These are phyloP conservation scores for Lasioglossum malachurum DNA, from an alignment of 2,888 invertebrate genomes.

Conservation along the genomic window DNA sequence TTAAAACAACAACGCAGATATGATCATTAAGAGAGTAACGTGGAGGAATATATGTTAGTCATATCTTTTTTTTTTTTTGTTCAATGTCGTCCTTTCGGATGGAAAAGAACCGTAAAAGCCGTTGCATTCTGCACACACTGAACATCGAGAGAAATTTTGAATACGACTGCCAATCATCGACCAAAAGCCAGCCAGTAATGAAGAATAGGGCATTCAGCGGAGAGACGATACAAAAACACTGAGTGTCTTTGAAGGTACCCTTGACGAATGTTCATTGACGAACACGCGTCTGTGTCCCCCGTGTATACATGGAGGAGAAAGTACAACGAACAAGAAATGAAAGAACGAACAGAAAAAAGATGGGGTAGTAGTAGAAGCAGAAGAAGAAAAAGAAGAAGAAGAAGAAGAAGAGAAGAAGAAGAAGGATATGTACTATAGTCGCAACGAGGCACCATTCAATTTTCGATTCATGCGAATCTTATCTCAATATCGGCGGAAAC, in stretches of 20 bases:
- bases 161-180: conserved; percentile 73
- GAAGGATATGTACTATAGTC: background rate
- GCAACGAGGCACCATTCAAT: conserved; percentile 64
- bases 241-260: conserved; percentile 63
- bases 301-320: conserved; percentile 8
- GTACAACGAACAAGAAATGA: background rate
- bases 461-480: conserved; percentile 5
- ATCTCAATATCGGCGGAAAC: conserved; percentile 11
- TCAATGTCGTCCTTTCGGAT: background rate
- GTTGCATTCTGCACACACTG: conserved; percentile 75
- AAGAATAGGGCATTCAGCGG: conserved; percentile 69
- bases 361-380: background rate
- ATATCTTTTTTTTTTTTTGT: background rate
- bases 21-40: conserved; percentile 46
- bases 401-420: background rate
- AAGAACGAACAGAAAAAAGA: background rate
- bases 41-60: conserved; percentile 12
- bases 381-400: background rate
- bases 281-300: conserved; percentile 44
- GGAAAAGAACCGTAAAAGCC: conserved; percentile 71
- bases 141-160: conserved; percentile 71
- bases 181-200: conserved; percentile 72
- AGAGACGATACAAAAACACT: conserved; percentile 65
- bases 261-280: conserved; percentile 39
- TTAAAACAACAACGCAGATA: conserved; percentile 44